A percentile compares a stretch with the other conserved stretches of the same genome.
Evolutionary conservation across 2,888 invertebrate species (phyloP).

Genomic region (Galeopsomyia nigrocyanea): DNA sequence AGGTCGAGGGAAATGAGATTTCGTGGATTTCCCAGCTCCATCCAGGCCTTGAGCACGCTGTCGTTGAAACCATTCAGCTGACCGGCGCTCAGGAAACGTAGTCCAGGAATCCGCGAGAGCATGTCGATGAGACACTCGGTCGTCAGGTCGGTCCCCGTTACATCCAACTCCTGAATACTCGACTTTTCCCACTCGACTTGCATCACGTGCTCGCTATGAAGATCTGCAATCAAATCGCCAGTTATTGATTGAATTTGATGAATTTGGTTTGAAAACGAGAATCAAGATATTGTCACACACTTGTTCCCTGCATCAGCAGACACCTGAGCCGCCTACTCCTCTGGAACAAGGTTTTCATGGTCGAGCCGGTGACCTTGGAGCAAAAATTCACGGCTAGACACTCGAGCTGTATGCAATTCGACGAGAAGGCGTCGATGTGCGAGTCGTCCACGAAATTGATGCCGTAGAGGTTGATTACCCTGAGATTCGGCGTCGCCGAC

Average conservation of each 20-base stretch:
- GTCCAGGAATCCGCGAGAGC: constrained; percentile 86
- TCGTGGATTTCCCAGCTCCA: constrained; percentile 85
- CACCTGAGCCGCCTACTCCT: constrained; percentile 92
- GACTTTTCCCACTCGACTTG: constrained; percentile 99
- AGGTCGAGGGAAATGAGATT: constrained; percentile 89
- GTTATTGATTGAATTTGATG: too few species aligned
- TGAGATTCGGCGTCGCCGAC: constrained; percentile 96
- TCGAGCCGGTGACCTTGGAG: constrained; percentile 95
- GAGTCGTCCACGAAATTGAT: constrained; percentile 99
- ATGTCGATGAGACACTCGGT: constrained; percentile 95
- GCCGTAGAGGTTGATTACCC: constrained; percentile 98
- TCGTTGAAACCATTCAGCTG: constrained; percentile 99
- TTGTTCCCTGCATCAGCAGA: constrained; percentile 96
- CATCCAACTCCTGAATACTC: constrained; percentile 92
- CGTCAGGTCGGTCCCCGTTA: constrained; percentile 96
- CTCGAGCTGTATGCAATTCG: constrained; percentile 97
- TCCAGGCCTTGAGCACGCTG: constrained; percentile 91
- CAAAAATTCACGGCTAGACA: constrained; percentile 98
- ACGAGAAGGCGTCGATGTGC: constrained; percentile 97
- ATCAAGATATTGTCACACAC: constrained; percentile 71
- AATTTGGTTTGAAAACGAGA: too few species aligned
- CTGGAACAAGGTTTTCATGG: constrained; percentile 93
- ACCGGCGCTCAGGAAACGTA: constrained; percentile 93
- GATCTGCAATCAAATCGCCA: constrained; percentile 71
- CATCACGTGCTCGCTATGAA: constrained; percentile 93